These are phyloP conservation scores for Drosophila persimilis DNA, from an alignment of 1,140 invertebrate genomes.

Conservation along the genomic window DNA sequence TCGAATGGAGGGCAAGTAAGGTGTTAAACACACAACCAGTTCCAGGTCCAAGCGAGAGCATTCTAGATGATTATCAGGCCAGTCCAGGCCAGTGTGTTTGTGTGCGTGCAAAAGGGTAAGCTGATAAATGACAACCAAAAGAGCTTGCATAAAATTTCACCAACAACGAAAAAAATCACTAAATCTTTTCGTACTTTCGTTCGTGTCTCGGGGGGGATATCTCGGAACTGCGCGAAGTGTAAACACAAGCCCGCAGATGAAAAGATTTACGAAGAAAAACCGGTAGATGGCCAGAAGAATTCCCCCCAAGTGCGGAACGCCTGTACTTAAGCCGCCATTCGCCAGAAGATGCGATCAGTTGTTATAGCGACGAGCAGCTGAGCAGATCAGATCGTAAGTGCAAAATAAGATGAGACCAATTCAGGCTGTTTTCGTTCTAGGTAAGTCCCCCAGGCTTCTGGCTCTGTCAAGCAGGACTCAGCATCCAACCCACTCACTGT, in stretches of 20 bases:
- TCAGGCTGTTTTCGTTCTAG: constrained; percentile 46
- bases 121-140: constrained; percentile 58
- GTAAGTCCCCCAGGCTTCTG: constrained; percentile 35
- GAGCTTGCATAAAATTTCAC: constrained; percentile 79
- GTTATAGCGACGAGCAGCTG: constrained; percentile 52
- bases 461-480: not conserved
- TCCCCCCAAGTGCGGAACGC: constrained; percentile 33
- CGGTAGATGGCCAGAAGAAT: constrained; percentile 65
- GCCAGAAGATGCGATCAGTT: constrained; percentile 67
- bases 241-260: constrained; percentile 21
- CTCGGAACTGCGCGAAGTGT: constrained; percentile 31
- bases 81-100: no score
- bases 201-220: constrained; percentile 12
- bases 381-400: constrained; percentile 7
- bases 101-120: constrained; percentile 25
- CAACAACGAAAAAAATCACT: constrained; percentile 36
- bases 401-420: constrained; percentile 53
- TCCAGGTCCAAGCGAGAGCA: constrained; percentile 40
- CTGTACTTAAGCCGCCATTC: constrained; percentile 62
- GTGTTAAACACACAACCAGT: constrained; percentile 74
- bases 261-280: constrained; percentile 65
- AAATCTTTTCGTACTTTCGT: constrained; percentile 70
- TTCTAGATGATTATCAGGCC: constrained; percentile 58
- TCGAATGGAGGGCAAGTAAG: constrained; percentile 46
- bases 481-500: constrained; percentile 1